Conservation (phyloP, 2,113 vertebrate species). For the Scatophagus argus region DNA sequence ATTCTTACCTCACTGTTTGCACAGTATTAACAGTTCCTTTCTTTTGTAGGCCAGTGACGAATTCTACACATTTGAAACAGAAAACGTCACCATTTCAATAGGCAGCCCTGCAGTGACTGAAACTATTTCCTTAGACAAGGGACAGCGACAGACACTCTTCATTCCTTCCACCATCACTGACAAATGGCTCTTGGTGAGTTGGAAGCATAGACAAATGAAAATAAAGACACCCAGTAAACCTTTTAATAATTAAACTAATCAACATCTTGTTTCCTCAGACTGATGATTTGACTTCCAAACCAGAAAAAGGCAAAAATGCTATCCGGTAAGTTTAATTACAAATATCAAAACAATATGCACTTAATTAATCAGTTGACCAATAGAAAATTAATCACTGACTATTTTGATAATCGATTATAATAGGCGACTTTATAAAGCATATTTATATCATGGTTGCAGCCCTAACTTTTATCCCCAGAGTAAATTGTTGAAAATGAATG, state of each 20-base stretch:
- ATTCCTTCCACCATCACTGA: neutral
- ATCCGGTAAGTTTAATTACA: slow-evolving; percentile 83
- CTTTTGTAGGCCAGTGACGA: slow-evolving; percentile 80
- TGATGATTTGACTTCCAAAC: slow-evolving; percentile 84
- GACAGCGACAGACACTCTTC: slow-evolving; percentile 80
- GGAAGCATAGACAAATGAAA: neutral
- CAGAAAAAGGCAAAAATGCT: slow-evolving; percentile 87
- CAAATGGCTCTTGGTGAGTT: slow-evolving; percentile 73
- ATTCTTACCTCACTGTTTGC: neutral
- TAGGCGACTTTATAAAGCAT: no score
- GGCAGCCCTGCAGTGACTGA: fast-evolving
- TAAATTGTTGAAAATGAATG: neutral
- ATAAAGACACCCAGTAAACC: neutral
- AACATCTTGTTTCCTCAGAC: slow-evolving; percentile 52
- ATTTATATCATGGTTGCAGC: neutral
- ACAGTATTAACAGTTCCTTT: neutral
- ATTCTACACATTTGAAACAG: slow-evolving; percentile 67
- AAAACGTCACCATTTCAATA: slow-evolving; percentile 35
- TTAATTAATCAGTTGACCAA: neutral
- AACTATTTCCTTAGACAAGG: fast-evolving
- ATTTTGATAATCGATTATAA: neutral
- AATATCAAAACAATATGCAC: neutral
- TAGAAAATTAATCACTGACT: neutral
- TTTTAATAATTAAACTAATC: neutral
- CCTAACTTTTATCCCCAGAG: neutral